A percentile compares a stretch with the other conserved stretches of the same genome.
Conservation (phyloP, 2,888 invertebrate genomes). For the Pyrgus malvae region DNA sequence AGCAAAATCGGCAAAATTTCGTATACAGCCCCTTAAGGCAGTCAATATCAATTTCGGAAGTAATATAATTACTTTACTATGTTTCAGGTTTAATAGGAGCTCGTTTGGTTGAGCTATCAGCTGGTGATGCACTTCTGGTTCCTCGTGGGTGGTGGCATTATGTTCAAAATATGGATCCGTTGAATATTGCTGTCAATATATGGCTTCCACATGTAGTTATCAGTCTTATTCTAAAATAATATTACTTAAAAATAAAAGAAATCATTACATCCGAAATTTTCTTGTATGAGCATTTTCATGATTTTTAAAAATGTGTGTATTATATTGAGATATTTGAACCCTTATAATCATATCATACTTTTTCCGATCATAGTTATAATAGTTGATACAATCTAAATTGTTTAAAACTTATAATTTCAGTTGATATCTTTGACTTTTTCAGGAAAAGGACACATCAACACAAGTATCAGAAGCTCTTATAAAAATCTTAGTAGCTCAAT, state of each 20-base stretch:
- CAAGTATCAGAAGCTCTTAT: slow-evolving; percentile 84
- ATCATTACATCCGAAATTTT: too few species aligned
- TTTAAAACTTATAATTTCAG: too few species aligned
- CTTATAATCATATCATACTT: background rate
- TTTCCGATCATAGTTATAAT: too few species aligned
- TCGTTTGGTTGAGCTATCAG: slow-evolving; percentile 85
- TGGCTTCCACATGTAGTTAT: slow-evolving; percentile 87
- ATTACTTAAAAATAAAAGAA: too few species aligned
- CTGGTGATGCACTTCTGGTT: slow-evolving; percentile 94
- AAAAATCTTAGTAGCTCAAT: slow-evolving; percentile 84
- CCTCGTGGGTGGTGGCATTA: slow-evolving; percentile 99
- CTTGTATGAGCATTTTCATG: too few species aligned
- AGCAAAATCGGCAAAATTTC: too few species aligned
- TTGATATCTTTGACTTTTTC: slow-evolving; percentile 48
- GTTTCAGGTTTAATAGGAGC: slow-evolving; percentile 58
- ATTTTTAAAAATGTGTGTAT: background rate
- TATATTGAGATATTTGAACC: background rate
- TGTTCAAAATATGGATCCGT: slow-evolving; percentile 91
- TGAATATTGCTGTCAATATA: slow-evolving; percentile 84
- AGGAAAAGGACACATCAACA: slow-evolving; percentile 75
- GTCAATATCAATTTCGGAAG: too few species aligned
- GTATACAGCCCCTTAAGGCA: too few species aligned
- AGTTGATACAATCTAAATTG: too few species aligned
- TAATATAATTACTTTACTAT: background rate
- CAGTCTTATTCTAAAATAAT: background rate